Conservation (phyloP, 2,888 invertebrate genomes). For the Tachystola acroxantha region DNA sequence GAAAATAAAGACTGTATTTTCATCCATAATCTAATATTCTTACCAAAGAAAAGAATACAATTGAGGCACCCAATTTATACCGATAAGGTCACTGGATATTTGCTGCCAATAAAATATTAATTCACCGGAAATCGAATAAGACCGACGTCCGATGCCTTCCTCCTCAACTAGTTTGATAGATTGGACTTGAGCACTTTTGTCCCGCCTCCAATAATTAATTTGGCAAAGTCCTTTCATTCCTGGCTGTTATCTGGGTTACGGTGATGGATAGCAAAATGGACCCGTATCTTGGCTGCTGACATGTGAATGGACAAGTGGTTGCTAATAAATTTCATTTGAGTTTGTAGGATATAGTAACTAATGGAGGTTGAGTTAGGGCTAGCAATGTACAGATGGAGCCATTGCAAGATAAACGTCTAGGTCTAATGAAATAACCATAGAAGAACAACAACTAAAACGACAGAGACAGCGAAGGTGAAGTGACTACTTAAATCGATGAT, state of each 20-base stretch:
- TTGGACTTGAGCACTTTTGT: conserved; percentile 49
- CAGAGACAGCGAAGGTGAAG: too few relatives aligned
- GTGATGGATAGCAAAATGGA: conserved; percentile 21
- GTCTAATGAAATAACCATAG: too few relatives aligned
- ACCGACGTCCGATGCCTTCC: conserved; percentile 7
- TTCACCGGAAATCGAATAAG: conserved; percentile 3
- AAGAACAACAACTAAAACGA: too few relatives aligned
- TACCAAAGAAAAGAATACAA: too few relatives aligned
- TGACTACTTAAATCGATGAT: too few relatives aligned
- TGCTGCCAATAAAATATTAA: conserved; percentile 2
- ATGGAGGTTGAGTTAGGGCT: too few relatives aligned
- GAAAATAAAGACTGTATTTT: too few relatives aligned
- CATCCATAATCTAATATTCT: too few relatives aligned
- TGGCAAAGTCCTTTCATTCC: conserved; percentile 21
- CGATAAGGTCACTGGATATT: too few relatives aligned
- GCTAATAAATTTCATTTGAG: conserved; percentile 14
- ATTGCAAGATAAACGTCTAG: too few relatives aligned
- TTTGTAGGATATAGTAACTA: background rate
- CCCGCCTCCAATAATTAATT: conserved; percentile 50
- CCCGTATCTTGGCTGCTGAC: conserved; percentile 18
- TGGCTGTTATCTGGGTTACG: conserved; percentile 18
- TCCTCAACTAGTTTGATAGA: conserved; percentile 33
- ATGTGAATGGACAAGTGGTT: conserved; percentile 18
- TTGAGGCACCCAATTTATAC: too few relatives aligned
- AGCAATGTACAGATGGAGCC: too few relatives aligned